phyloP scores from a whole-genome alignment of 2,113 vertebrate genomes.

The Hippopotamus amphibius region DNA sequence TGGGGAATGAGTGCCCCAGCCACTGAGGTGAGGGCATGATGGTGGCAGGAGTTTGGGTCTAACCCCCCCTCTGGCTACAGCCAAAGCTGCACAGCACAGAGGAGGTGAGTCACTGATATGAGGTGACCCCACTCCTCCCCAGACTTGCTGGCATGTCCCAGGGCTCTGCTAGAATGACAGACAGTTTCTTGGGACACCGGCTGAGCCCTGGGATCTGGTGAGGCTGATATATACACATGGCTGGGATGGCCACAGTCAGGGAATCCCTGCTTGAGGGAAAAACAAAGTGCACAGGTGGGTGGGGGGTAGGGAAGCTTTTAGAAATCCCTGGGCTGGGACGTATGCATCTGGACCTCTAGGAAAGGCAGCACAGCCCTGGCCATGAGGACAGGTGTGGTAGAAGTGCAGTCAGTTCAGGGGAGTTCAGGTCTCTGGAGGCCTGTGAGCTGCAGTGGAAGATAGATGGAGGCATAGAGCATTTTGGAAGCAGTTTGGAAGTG shows the following conservation, averaged over 20 bases:
- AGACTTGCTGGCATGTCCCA: not conserved
- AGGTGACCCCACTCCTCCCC: not conserved
- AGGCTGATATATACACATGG: not conserved
- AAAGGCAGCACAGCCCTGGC: not conserved
- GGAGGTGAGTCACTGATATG: not conserved
- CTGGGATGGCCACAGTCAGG: not conserved
- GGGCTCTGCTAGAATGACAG: not conserved
- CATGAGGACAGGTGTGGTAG: rapidly evolving
- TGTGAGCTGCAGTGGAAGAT: not conserved
- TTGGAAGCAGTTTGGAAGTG: not conserved
- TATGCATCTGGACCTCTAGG: not conserved
- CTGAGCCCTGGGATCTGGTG: not conserved
- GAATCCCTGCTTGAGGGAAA: not conserved
- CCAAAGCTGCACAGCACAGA: not conserved
- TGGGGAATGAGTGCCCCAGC: not conserved
- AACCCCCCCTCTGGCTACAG: not conserved
- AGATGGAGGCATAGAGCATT: not conserved
- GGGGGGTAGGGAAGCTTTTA: not conserved
- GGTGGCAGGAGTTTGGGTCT: not conserved
- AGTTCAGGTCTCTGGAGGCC: too few species aligned
- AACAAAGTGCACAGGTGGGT: not conserved
- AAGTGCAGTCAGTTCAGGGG: not conserved
- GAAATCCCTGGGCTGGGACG: not conserved
- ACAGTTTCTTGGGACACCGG: not conserved
- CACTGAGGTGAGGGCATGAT: not conserved